Conservation (phyloP, 2,888 invertebrate genomes). For the Eristalis arbustorum region DNA sequence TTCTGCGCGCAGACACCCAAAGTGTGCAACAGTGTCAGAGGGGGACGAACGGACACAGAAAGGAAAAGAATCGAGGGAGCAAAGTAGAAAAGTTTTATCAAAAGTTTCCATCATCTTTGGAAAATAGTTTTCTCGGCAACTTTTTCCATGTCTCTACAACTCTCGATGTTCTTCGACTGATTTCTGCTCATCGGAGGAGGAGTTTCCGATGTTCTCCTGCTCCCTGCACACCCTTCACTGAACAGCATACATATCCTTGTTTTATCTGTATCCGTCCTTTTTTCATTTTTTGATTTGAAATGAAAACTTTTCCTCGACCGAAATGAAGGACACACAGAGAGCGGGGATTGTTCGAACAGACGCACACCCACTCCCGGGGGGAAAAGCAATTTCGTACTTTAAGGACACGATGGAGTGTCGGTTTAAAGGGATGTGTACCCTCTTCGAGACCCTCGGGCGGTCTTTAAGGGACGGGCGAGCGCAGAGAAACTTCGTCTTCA, state of each 20-base stretch:
- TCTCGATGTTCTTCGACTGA: conserved; percentile 18
- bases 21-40: conserved; percentile 15
- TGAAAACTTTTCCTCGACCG: conserved; percentile 42
- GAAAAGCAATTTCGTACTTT: conserved; percentile 58
- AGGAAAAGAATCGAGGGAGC: neutral
- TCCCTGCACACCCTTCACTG: neutral
- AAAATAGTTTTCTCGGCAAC: conserved; percentile 67
- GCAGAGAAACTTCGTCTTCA: conserved; percentile 18
- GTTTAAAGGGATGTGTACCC: conserved; percentile 52
- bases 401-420: conserved; percentile 14
- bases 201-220: conserved; percentile 29
- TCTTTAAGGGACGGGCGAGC: conserved; percentile 34
- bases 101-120: conserved; percentile 67
- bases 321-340: neutral
- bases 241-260: conserved; percentile 19
- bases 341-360: neutral
- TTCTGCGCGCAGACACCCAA: conserved; percentile 33
- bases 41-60: neutral
- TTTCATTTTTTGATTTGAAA: conserved; percentile 57
- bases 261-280: conserved; percentile 28
- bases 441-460: conserved; percentile 17
- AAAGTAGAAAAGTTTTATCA: conserved; percentile 61
- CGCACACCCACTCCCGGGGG: neutral
- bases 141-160: conserved; percentile 48
- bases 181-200: conserved; percentile 1